Conservation (phyloP, 2,113 vertebrate species). For the Macrotis lagotis region DNA sequence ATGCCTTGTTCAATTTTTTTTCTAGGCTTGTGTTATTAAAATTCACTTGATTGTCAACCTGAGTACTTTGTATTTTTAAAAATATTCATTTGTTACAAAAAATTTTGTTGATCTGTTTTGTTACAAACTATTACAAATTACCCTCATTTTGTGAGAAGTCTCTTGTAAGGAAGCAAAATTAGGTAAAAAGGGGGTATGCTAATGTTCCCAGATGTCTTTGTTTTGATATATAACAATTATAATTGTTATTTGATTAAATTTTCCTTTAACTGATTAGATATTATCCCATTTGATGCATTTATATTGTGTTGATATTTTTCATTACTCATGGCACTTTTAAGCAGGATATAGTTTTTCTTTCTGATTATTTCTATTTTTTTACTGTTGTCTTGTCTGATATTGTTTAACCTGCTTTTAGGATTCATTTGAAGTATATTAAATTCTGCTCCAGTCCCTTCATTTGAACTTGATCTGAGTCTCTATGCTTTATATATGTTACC, state of each 20-base stretch:
- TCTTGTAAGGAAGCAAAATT: neutral
- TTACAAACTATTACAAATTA: neutral
- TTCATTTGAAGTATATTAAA: neutral
- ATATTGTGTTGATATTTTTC: neutral
- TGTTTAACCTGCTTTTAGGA: neutral
- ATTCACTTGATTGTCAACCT: neutral
- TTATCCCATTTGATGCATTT: neutral
- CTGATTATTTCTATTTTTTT: neutral
- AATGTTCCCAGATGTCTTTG: neutral
- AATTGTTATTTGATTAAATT: neutral
- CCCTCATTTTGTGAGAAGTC: neutral
- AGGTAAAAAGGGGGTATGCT: neutral
- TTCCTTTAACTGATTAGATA: neutral
- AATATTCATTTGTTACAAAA: neutral
- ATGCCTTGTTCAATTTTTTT: neutral
- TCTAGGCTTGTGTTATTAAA: neutral
- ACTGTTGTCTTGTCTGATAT: neutral
- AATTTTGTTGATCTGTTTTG: neutral
- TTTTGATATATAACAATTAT: neutral
- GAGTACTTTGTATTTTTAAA: neutral
- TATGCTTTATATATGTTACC: neutral
- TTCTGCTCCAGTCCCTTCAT: neutral
- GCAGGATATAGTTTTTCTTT: neutral
- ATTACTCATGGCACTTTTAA: neutral
- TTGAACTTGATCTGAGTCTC: neutral